phyloP scores from a whole-genome alignment of 2,797 vertebrate genomes.

The Novumbra hubbsi region DNA sequence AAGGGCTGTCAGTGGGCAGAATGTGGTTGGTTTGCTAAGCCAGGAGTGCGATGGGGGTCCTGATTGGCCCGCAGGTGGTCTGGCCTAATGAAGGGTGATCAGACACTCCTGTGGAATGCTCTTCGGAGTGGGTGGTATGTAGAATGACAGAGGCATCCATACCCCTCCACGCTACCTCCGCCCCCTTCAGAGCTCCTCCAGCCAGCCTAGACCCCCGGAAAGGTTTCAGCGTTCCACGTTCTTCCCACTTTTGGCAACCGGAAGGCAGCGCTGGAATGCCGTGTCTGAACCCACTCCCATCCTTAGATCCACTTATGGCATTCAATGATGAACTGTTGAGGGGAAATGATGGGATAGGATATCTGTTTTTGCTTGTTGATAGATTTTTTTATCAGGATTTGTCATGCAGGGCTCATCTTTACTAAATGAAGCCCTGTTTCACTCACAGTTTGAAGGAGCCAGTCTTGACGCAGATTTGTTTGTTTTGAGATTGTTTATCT shows the following conservation, averaged over 20 bases:
- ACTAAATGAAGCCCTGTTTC: not conserved
- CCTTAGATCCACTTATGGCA: slow-evolving; percentile 51
- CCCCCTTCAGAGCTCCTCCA: slow-evolving; percentile 37
- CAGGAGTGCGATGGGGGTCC: slow-evolving; percentile 60
- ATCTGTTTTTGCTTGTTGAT: slow-evolving; percentile 28
- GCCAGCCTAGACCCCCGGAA: slow-evolving; percentile 41
- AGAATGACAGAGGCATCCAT: slow-evolving; percentile 39
- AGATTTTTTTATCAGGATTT: slow-evolving; percentile 5
- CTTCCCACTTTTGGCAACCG: slow-evolving; percentile 67
- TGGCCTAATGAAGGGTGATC: slow-evolving; percentile 64
- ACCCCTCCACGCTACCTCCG: not conserved
- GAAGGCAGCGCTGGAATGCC: slow-evolving; percentile 56
- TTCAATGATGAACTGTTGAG: slow-evolving; percentile 53
- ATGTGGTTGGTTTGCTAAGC: slow-evolving; percentile 53
- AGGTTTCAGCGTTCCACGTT: slow-evolving; percentile 35
- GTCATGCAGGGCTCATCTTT: not conserved
- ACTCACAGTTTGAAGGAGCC: slow-evolving; percentile 15
- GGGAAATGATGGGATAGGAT: slow-evolving; percentile 28
- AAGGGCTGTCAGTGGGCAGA: slow-evolving; percentile 8
- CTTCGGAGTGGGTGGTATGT: slow-evolving; percentile 61
- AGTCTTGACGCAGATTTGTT: slow-evolving; percentile 15
- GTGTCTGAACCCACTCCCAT: slow-evolving; percentile 52
- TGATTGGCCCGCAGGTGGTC: slow-evolving; percentile 69
- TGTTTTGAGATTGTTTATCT: slow-evolving; percentile 19
- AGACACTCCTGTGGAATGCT: slow-evolving; percentile 62